These are phyloP conservation scores for Cyprinodon brontotheroides DNA, from an alignment of 2,113 vertebrate species.

Conservation along the genomic window DNA sequence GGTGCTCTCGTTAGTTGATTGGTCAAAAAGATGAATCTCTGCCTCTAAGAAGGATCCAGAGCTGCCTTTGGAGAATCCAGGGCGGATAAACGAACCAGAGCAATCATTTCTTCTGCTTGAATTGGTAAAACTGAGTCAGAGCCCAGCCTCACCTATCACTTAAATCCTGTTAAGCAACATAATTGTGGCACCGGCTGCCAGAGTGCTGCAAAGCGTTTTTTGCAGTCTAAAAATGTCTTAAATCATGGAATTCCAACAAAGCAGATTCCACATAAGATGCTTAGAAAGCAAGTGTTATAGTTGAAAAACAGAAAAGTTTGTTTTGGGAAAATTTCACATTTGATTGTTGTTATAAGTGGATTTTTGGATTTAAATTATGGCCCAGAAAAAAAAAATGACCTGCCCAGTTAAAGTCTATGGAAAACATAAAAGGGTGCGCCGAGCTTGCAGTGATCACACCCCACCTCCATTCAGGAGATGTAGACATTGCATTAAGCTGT, in stretches of 20 bases:
- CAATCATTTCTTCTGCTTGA: background rate
- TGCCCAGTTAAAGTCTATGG: background rate
- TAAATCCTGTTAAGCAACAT: background rate
- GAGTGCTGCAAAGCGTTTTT: background rate
- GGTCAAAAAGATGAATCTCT: background rate
- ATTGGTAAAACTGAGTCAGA: constrained; percentile 2
- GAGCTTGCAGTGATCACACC: background rate
- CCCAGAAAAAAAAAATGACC: background rate
- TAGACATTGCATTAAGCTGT: background rate
- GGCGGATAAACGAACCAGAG: background rate
- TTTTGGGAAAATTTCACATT: background rate
- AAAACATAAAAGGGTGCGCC: background rate
- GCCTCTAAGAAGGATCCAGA: background rate
- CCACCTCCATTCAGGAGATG: background rate
- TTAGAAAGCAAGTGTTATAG: background rate
- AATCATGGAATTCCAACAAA: background rate
- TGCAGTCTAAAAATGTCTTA: background rate
- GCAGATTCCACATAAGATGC: background rate
- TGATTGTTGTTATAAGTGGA: background rate
- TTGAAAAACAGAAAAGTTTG: too few species aligned
- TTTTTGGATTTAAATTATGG: background rate
- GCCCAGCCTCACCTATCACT: background rate
- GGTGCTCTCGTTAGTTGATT: background rate
- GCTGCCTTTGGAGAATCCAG: background rate
- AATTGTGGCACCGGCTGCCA: background rate